phyloP scores from a whole-genome alignment of 2,797 vertebrate species.

The Liparis tanakae region DNA sequence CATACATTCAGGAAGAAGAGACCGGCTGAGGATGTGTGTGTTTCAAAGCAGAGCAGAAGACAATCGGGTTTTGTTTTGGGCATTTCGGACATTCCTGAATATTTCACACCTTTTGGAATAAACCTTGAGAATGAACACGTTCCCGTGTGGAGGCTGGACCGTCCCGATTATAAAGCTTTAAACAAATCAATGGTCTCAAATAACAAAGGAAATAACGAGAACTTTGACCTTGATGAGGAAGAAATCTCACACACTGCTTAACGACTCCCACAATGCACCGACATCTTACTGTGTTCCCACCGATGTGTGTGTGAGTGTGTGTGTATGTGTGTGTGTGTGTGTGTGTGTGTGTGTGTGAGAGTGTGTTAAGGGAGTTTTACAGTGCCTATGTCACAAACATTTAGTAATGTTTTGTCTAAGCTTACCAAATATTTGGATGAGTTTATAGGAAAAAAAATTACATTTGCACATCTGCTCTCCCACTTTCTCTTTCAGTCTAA shows the following conservation, averaged over 20 bases:
- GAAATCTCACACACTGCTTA: neutral
- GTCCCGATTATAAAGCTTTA: slow-evolving; percentile 33
- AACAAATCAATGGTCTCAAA: slow-evolving; percentile 42
- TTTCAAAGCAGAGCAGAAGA: neutral
- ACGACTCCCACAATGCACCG: neutral
- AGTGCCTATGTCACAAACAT: slow-evolving; percentile 49
- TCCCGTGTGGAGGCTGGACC: slow-evolving; percentile 6
- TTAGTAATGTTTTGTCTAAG: slow-evolving; percentile 37
- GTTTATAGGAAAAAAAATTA: slow-evolving; percentile 3
- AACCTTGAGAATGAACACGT: slow-evolving; percentile 21
- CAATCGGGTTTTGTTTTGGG: neutral
- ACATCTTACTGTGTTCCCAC: slow-evolving; percentile 17
- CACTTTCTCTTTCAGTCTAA: slow-evolving; percentile 15
- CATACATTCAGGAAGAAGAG: neutral
- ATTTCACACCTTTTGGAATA: slow-evolving; percentile 17
- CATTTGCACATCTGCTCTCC: slow-evolving; percentile 38
- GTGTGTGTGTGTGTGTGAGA: neutral
- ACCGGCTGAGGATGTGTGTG: neutral
- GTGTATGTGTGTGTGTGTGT: too few species aligned
- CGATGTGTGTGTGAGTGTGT: too few species aligned
- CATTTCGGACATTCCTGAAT: neutral
- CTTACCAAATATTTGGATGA: slow-evolving; percentile 59
- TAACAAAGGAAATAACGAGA: slow-evolving; percentile 28
- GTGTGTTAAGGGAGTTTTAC: slow-evolving; percentile 7
- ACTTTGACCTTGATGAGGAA: slow-evolving; percentile 30